These are phyloP conservation scores for Metallyticus violacea DNA, from an alignment of 2,888 invertebrate species.

Conservation along the genomic window DNA sequence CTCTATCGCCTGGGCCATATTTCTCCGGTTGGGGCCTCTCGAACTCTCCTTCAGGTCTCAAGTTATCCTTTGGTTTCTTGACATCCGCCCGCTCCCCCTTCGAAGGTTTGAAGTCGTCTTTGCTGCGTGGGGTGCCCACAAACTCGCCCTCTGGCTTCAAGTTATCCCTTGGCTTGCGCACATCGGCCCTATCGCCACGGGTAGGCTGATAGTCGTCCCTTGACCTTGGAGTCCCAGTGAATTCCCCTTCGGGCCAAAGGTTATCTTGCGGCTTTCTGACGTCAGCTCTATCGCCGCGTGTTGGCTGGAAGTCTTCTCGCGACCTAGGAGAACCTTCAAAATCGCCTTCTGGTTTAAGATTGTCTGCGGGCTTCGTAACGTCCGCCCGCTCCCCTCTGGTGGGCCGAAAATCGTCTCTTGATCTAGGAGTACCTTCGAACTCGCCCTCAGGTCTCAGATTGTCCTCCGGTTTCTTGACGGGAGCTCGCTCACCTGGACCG, in stretches of 20 bases:
- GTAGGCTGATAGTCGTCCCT: conserved; percentile 58
- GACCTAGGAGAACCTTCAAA: conserved; percentile 41
- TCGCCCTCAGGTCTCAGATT: conserved; percentile 38
- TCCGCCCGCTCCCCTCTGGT: conserved; percentile 35
- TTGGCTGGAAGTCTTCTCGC: conserved; percentile 46
- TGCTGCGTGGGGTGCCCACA: background rate
- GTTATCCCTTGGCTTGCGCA: conserved; percentile 46
- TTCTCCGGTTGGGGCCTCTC: conserved; percentile 48
- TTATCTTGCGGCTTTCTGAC: conserved; percentile 56
- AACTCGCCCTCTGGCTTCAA: conserved; percentile 53
- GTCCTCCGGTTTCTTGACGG: conserved; percentile 37
- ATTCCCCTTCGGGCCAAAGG: conserved; percentile 54
- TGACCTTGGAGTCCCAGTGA: conserved; percentile 45
- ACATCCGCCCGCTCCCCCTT: conserved; percentile 39
- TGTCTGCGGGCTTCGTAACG: conserved; percentile 45
- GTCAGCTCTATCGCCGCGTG: conserved; percentile 53
- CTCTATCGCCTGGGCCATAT: conserved; percentile 45
- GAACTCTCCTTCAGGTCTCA: conserved; percentile 52
- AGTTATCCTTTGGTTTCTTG: conserved; percentile 48
- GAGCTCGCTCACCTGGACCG: conserved; percentile 39
- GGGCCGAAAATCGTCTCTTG: conserved; percentile 1
- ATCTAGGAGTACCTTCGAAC: conserved; percentile 43
- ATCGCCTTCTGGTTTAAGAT: conserved; percentile 52
- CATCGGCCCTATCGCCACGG: conserved; percentile 33
- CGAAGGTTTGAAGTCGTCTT: background rate